These are phyloP conservation scores for Pipra filicauda DNA, from an alignment of 2,113 vertebrate genomes.

Conservation along the genomic window DNA sequence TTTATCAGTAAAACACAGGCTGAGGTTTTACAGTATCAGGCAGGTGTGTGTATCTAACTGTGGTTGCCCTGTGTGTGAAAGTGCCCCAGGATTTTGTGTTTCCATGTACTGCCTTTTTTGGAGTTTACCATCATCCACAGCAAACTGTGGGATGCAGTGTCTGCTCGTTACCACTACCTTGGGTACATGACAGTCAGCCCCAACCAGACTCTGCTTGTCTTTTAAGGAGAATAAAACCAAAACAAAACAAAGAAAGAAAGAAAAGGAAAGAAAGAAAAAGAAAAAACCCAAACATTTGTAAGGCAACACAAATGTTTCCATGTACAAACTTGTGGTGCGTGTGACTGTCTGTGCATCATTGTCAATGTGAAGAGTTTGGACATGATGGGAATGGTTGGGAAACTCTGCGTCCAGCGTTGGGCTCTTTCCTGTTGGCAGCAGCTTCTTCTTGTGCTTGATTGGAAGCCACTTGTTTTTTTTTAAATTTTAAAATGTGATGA, in stretches of 20 bases:
- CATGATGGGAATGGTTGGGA: slow-evolving; percentile 63
- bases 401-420: slow-evolving; percentile 31
- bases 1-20: not conserved
- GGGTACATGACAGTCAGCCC: slow-evolving; percentile 85
- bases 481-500: slow-evolving; percentile 80
- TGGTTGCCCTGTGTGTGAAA: slow-evolving; percentile 57
- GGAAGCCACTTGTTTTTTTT: slow-evolving; percentile 68
- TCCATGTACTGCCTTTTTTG: slow-evolving; percentile 63
- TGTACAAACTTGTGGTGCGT: slow-evolving; percentile 63
- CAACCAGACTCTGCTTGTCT: slow-evolving; percentile 82
- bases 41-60: slow-evolving; percentile 24
- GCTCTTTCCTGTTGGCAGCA: slow-evolving; percentile 71
- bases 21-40: slow-evolving; percentile 70
- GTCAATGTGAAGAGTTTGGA: slow-evolving; percentile 57
- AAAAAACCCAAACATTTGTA: slow-evolving; percentile 54
- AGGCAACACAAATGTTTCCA: slow-evolving; percentile 64
- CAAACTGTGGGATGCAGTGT: slow-evolving; percentile 83
- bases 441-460: slow-evolving; percentile 73
- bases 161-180: slow-evolving; percentile 81
- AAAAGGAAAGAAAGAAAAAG: not conserved
- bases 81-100: slow-evolving; percentile 43
- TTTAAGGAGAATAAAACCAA: slow-evolving; percentile 61
- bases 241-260: slow-evolving; percentile 2
- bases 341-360: slow-evolving; percentile 62
- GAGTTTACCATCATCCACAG: slow-evolving; percentile 83